Conservation (phyloP, 1,140 invertebrate species). For the Brachionus paranguensis region DNA sequence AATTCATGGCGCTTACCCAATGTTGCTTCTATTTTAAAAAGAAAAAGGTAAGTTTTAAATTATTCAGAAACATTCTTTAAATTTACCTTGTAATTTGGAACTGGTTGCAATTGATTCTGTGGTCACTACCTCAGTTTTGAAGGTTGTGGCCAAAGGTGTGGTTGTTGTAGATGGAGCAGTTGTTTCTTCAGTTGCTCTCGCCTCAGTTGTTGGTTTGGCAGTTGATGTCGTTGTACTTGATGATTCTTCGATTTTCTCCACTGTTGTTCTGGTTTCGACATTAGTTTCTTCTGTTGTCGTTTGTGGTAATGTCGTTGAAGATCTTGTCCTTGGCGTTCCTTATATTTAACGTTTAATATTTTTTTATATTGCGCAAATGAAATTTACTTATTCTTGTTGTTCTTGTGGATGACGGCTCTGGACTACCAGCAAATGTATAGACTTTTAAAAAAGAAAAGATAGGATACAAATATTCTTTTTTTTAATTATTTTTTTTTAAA, state of each 20-base stretch:
- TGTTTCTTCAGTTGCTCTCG: not conserved
- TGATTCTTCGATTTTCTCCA: not conserved
- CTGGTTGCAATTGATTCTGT: not conserved
- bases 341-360: too few species aligned
- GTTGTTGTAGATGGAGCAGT: not conserved
- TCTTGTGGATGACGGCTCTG: not conserved
- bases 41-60: too few species aligned
- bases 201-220: not conserved
- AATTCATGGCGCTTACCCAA: too few species aligned
- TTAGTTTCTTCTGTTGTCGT: not conserved
- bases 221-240: not conserved
- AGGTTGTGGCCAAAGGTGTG: not conserved
- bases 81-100: too few species aligned
- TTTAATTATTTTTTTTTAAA: too few species aligned
- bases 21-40: too few species aligned
- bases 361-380: too few species aligned
- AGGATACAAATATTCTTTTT: too few species aligned
- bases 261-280: not conserved
- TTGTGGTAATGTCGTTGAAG: not conserved
- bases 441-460: not conserved
- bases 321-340: not conserved
- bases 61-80: too few species aligned
- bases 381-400: not conserved
- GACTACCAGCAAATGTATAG: not conserved
- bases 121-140: not conserved